These are phyloP conservation scores for Astyanax mexicanus DNA, from an alignment of 2,797 vertebrate genomes.

Conservation along the genomic window DNA sequence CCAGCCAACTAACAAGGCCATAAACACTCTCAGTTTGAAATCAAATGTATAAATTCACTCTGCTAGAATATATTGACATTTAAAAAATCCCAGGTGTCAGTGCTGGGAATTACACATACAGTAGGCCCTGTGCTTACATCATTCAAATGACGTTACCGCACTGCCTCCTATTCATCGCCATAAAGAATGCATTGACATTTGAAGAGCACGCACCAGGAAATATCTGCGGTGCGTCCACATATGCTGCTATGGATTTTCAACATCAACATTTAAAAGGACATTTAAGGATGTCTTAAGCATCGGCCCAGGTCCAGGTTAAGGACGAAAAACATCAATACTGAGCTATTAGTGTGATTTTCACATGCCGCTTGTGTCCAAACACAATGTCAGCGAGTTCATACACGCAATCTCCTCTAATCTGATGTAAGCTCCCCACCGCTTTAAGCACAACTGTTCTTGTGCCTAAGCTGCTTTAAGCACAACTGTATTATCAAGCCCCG, in stretches of 20 bases:
- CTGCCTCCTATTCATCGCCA: not conserved
- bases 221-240: conserved; percentile 17
- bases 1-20: not conserved
- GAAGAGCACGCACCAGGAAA: conserved; percentile 36
- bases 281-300: conserved; percentile 40
- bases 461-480: conserved; percentile 36
- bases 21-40: not conserved
- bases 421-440: conserved; percentile 6
- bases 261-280: conserved; percentile 23
- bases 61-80: conserved; percentile 56
- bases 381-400: conserved; percentile 25
- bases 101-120: conserved; percentile 40
- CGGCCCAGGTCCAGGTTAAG: conserved; percentile 27
- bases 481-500: not conserved
- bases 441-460: conserved; percentile 23
- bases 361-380: conserved; percentile 11
- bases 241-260: conserved; percentile 38
- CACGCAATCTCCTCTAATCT: conserved; percentile 18
- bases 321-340: conserved; percentile 12
- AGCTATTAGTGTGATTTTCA: conserved; percentile 25
- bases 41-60: conserved; percentile 27
- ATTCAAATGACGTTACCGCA: conserved; percentile 12
- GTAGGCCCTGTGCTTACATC: conserved; percentile 32
- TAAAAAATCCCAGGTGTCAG: conserved; percentile 34
- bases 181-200: conserved; percentile 54